A percentile compares a stretch with the other conserved stretches of the same genome.
Evolutionary conservation across 2,888 invertebrate genomes (phyloP).

Genomic region (Hirudinaria manillensis): DNA sequence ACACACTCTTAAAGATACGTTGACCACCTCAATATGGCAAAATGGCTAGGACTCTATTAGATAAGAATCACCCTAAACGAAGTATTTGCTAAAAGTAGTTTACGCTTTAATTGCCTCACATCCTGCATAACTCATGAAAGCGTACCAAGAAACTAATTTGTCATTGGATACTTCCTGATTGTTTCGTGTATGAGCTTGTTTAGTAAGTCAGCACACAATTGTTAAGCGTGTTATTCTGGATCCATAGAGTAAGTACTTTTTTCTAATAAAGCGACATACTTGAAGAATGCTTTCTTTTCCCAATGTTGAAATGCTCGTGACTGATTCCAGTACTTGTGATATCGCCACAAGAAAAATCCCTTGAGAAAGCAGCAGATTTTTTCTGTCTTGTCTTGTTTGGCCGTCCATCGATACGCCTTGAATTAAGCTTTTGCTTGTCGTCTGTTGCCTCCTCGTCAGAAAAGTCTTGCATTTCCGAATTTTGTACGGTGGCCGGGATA

Average conservation of each 20-base stretch:
- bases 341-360: neutral
- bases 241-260: neutral
- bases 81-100: no score
- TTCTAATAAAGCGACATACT: neutral
- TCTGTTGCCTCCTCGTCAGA: neutral
- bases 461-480: constrained; percentile 8
- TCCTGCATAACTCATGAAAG: no score
- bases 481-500: constrained; percentile 3
- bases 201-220: neutral
- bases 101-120: no score
- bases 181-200: neutral
- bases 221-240: neutral
- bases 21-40: no score
- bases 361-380: neutral
- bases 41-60: no score
- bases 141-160: neutral
- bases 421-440: neutral
- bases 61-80: no score
- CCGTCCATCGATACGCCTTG: no score
- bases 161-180: constrained; percentile 12
- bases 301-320: neutral
- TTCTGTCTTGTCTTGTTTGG: neutral
- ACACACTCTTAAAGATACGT: no score
- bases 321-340: neutral
- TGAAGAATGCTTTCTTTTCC: constrained; percentile 18